Percentiles rank a stretch among this genome's conserved stretches.
phyloP scores from a whole-genome alignment of 1,140 invertebrate genomes.

The Drosophila kohkoa region DNA sequence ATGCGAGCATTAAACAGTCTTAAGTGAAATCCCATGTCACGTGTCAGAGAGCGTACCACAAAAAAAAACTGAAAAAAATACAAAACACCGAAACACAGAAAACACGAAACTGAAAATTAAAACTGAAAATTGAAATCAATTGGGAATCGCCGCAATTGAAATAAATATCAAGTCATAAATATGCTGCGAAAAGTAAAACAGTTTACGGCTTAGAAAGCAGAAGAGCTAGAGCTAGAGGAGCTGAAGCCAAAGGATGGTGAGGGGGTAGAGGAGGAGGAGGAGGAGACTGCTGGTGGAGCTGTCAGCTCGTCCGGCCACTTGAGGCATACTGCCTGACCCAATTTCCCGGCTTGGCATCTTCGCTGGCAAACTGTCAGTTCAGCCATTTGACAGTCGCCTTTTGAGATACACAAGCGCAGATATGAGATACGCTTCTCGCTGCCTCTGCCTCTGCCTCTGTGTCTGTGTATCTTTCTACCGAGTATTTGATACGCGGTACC shows the following conservation, averaged over 20 bases:
- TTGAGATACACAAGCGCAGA: slow-evolving; percentile 76
- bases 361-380: slow-evolving; percentile 75
- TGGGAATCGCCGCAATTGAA: slow-evolving; percentile 67
- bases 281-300: slow-evolving; percentile 7
- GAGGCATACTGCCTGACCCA: slow-evolving; percentile 61
- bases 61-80: slow-evolving; percentile 20
- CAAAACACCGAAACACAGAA: neutral
- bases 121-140: slow-evolving; percentile 67
- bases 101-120: slow-evolving; percentile 49
- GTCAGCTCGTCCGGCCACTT: slow-evolving; percentile 41
- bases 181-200: slow-evolving; percentile 51
- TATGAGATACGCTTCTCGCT: slow-evolving; percentile 67
- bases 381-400: slow-evolving; percentile 80
- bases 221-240: slow-evolving; percentile 51
- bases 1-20: slow-evolving; percentile 74
- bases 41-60: slow-evolving; percentile 62
- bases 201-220: slow-evolving; percentile 69
- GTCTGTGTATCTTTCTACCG: neutral
- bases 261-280: neutral
- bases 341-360: slow-evolving; percentile 59
- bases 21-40: slow-evolving; percentile 82
- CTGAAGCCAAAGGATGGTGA: slow-evolving; percentile 1
- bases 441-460: slow-evolving; percentile 32
- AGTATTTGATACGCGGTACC: slow-evolving; percentile 1
- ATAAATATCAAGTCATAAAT: slow-evolving; percentile 67